phyloP scores from a whole-genome alignment of 2,797 vertebrate species.

The Ficedula albicollis region DNA sequence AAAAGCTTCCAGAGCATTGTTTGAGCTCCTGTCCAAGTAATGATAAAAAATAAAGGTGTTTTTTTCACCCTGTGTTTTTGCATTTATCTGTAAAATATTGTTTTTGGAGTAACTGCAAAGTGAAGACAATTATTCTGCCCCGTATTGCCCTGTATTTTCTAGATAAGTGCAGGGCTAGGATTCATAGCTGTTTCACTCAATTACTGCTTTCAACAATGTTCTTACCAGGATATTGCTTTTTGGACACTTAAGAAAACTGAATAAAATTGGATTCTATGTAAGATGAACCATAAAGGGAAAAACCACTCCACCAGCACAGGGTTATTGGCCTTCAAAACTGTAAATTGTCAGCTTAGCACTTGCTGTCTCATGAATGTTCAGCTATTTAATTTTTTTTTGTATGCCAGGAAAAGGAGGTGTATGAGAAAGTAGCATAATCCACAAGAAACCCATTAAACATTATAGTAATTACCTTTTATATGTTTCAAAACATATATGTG shows the following conservation, averaged over 20 bases:
- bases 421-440: not conserved
- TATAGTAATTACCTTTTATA: not conserved
- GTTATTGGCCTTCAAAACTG: not conserved
- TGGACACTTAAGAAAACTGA: slow-evolving; percentile 40
- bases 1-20: not conserved
- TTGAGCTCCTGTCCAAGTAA: not conserved
- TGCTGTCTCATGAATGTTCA: not conserved
- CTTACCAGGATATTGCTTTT: slow-evolving; percentile 57
- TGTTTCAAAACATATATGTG: not conserved
- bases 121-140: slow-evolving; percentile 51
- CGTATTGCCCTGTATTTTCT: slow-evolving; percentile 49
- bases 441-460: not conserved
- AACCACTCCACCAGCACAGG: not conserved
- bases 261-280: slow-evolving; percentile 55
- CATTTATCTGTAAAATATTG: slow-evolving; percentile 23
- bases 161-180: slow-evolving; percentile 23
- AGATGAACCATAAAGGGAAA: slow-evolving; percentile 24
- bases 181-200: slow-evolving; percentile 59
- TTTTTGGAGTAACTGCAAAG: slow-evolving; percentile 24
- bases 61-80: not conserved
- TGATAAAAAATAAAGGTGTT: not conserved
- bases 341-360: slow-evolving; percentile 4
- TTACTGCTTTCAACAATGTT: slow-evolving; percentile 64
- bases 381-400: not conserved
- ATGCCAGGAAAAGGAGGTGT: not conserved